Base-by-base conservation (phyloP, 2,888 invertebrate species). In the Chymomyza amoena region DNA sequence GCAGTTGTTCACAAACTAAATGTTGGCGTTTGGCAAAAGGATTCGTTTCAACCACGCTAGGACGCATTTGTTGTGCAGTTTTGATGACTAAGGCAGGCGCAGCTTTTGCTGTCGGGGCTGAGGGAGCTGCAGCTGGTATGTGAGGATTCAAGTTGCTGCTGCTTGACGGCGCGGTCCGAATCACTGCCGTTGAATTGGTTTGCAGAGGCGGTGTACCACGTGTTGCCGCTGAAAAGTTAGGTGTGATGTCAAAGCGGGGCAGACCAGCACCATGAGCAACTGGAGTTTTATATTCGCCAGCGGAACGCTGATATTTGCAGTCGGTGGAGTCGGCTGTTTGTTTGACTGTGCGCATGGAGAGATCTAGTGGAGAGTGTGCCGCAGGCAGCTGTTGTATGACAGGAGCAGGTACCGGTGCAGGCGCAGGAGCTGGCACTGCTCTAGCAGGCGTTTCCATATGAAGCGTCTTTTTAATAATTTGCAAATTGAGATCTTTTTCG, bases 281-380 rank as follows among this genome's bases (percentile, higher is more conserved):
- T 10, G 50, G 52, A 1, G 64, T 69, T 4, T 9, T 15, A 2
- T 54, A 3, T 1, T 13, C 20, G 54, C 20, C 4, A 50, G 15
- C 61, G n/a, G 75, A 71, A 32, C 73, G 67, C 64, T 77, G 76
- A 62, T 88, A 89, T 71, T 86, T 87, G 70, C 84, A 87, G 50
- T 96, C 95, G 0, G 97, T 97, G 0, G 97, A 97, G 91, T 97
- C 97, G 0, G 97, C 97, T 4, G 96, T 95, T 64, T 97, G 97
- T 89, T 96, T 95, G 0, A 97, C 95, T 1, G 97, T 97, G 91
- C 97, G 97, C 60, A 97, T 96, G 0, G 97, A 97, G 65, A 97
- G 93, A 92, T 97, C 97, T 71, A 97, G 92, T 0, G 97, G 97
- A 10, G 96, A 96, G 52, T 82, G 72, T 0, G 76, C 64, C 9